A percentile compares a stretch with the other conserved stretches of the same genome.
Conservation (phyloP, 2,797 vertebrate genomes). For the Microctenopoma lineatum region DNA sequence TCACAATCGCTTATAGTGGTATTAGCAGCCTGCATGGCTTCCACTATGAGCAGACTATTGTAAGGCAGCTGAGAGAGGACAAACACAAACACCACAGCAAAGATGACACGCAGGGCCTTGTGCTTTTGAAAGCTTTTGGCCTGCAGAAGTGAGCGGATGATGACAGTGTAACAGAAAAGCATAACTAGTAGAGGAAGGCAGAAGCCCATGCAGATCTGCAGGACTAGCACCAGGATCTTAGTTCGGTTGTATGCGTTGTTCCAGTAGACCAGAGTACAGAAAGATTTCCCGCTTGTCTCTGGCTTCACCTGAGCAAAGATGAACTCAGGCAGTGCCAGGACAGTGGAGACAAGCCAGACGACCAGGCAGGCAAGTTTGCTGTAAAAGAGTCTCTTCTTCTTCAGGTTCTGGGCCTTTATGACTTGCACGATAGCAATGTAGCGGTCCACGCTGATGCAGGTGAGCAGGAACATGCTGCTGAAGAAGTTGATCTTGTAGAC, state of each 20-base stretch:
- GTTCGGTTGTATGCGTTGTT: slow-evolving; percentile 55
- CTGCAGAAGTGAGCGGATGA: slow-evolving; percentile 87
- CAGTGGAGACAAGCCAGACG: slow-evolving; percentile 83
- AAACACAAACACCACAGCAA: slow-evolving; percentile 85
- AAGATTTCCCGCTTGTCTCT: background rate
- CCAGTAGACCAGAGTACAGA: slow-evolving; percentile 83
- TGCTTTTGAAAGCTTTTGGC: slow-evolving; percentile 89
- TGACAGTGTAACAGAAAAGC: slow-evolving; percentile 87
- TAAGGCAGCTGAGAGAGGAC: slow-evolving; percentile 89
- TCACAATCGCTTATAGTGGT: slow-evolving; percentile 74
- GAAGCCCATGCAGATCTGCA: slow-evolving; percentile 90
- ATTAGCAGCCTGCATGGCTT: slow-evolving; percentile 76
- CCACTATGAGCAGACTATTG: slow-evolving; percentile 85
- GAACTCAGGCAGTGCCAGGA: slow-evolving; percentile 89
- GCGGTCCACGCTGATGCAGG: slow-evolving; percentile 91
- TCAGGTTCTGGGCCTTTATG: slow-evolving; percentile 83
- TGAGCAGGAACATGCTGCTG: slow-evolving; percentile 89
- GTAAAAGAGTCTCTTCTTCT: slow-evolving; percentile 80
- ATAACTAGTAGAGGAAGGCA: slow-evolving; percentile 88
- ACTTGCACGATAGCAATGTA: slow-evolving; percentile 89
- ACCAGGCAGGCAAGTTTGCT: slow-evolving; percentile 84
- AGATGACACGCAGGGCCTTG: slow-evolving; percentile 89
- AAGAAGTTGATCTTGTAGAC: slow-evolving; percentile 93
- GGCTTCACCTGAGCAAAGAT: slow-evolving; percentile 80
- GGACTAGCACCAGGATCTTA: slow-evolving; percentile 82